Conservation (phyloP, 2,888 invertebrate genomes). For the Amblyteles armatorius region DNA sequence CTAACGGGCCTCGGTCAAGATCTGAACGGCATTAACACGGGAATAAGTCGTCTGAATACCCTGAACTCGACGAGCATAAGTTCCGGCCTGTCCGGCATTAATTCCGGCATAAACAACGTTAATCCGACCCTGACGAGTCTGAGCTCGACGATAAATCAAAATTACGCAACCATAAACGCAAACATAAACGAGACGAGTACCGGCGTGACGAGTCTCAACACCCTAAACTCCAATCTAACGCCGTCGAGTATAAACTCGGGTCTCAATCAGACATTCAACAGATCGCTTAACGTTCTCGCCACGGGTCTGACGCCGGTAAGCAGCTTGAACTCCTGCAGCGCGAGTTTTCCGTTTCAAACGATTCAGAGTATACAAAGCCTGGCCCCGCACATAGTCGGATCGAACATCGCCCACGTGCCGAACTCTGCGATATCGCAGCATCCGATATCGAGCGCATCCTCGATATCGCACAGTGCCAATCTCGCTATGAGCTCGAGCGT, state of each 20-base stretch:
- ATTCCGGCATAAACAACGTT: constrained; percentile 78
- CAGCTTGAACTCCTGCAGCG: constrained; percentile 75
- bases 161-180: constrained; percentile 78
- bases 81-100: constrained; percentile 79
- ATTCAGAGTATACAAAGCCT: constrained; percentile 83
- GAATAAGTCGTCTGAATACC: constrained; percentile 80
- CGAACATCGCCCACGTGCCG: constrained; percentile 80
- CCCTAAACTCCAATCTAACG: constrained; percentile 77
- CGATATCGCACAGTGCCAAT: constrained; percentile 78
- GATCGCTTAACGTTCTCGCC: constrained; percentile 79
- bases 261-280: constrained; percentile 77
- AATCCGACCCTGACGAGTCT: constrained; percentile 80
- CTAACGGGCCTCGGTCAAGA: constrained; percentile 81
- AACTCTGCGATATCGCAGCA: constrained; percentile 77
- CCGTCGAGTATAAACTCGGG: constrained; percentile 75
- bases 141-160: constrained; percentile 81
- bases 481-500: constrained; percentile 77
- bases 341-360: constrained; percentile 82
- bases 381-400: constrained; percentile 82
- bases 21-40: constrained; percentile 80
- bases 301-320: constrained; percentile 77
- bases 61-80: constrained; percentile 80
- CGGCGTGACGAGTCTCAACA: constrained; percentile 77
- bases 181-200: constrained; percentile 78
- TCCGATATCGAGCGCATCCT: constrained; percentile 75